phyloP scores from a whole-genome alignment of 2,113 vertebrate genomes.

The Triplophysa rosa region DNA sequence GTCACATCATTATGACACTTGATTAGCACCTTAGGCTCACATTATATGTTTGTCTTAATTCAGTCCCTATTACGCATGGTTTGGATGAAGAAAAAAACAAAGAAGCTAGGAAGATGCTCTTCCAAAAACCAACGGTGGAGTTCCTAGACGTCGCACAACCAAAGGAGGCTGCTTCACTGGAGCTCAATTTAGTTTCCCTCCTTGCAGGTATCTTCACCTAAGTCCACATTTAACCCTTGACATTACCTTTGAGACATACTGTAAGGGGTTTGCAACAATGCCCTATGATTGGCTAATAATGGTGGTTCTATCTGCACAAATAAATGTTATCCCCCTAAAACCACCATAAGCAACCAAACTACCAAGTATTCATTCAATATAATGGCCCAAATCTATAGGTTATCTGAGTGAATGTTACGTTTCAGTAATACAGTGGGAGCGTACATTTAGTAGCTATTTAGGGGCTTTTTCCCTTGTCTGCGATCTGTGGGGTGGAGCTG shows the following conservation, averaged over 20 bases:
- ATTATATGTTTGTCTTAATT: neutral
- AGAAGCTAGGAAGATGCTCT: slow-evolving; percentile 27
- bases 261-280: too few species aligned
- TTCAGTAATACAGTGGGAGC: slow-evolving; percentile 41
- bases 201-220: slow-evolving; percentile 71
- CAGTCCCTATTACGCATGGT: slow-evolving; percentile 18
- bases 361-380: neutral
- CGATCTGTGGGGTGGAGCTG: slow-evolving; percentile 47
- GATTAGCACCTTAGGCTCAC: neutral
- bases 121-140: slow-evolving; percentile 7
- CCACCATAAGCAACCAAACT: slow-evolving; percentile 12
- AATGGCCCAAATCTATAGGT: slow-evolving; percentile 30
- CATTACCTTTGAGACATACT: too few species aligned
- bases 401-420: slow-evolving; percentile 42
- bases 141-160: neutral
- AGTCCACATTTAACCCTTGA: neutral
- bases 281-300: too few species aligned
- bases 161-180: slow-evolving; percentile 51
- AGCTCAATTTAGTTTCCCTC: slow-evolving; percentile 66
- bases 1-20: neutral
- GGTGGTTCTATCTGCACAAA: too few species aligned
- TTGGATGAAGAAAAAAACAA: slow-evolving; percentile 25
- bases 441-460: slow-evolving; percentile 19
- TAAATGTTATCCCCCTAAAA: neutral
- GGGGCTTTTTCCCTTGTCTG: slow-evolving; percentile 41